Base-by-base conservation (phyloP, 2,113 vertebrate species). In the Chlamydotis undulata region DNA sequence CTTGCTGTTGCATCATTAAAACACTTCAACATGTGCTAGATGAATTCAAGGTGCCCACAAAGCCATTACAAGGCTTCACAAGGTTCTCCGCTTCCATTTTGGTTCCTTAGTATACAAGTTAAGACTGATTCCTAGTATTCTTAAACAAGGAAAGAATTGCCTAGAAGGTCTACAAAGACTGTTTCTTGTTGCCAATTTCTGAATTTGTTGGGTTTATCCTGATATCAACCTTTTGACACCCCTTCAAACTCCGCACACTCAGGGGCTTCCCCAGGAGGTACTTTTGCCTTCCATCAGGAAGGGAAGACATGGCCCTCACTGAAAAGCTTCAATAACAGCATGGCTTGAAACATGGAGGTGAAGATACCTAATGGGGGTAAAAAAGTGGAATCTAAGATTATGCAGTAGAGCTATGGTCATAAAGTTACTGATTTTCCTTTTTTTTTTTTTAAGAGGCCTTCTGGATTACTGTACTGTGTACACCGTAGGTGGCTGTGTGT, bases 1-100 rank as follows among this genome's bases (percentile, higher is more conserved):
- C 18, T 85, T 74, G 43, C 37, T 55, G 3, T 43, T 84, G 19
- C 39, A 53, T 41, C 19, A 31, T 49, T 43, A n/a, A 76, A 49
- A 16, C 23, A 41, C 4, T 49, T 63, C n/a, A 21, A 4, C n/a
- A 35, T 0, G 1, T 12, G 10, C 10, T 61, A 25, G 29, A 17
- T 26, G 65, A 61, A 65, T 39, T 29, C 56, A 70, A 91, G 25
- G 19, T 41, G 43, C 29, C 29, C 47, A 76, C 47, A 59, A 75
- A 67, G 17, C 17, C 5, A 7, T 29, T 8, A 22, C 28, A 15
- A 25, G 12, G 4, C 10, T 89, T 82, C 59, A 41, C 2, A 2
- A 52, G 7, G 21, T 77, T 78, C 18, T 86, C 45, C 18, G 41
- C 25, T 71, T 84, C 63, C 28, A 31, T 8, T 49, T 70, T 39